Conservation (phyloP, 2,888 invertebrate genomes). For the Iphiclides podalirius region DNA sequence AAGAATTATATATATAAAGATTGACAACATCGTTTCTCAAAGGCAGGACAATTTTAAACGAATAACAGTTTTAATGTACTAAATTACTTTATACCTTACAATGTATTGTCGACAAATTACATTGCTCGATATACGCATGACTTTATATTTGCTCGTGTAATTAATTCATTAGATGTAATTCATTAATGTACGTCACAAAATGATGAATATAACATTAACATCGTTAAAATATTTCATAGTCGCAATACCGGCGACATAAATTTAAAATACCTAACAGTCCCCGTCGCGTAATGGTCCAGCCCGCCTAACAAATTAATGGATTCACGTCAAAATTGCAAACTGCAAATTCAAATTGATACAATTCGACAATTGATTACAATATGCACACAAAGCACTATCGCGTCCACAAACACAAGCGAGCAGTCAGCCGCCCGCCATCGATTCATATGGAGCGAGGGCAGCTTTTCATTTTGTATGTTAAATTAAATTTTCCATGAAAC, state of each 20-base stretch:
- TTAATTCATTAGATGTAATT: constrained; percentile 25
- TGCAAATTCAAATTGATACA: constrained; percentile 71
- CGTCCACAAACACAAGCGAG: constrained; percentile 73
- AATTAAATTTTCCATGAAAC: constrained; percentile 80
- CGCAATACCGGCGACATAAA: constrained; percentile 19
- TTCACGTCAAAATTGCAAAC: constrained; percentile 73
- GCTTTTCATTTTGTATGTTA: constrained; percentile 79
- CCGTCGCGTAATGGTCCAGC: constrained; percentile 41
- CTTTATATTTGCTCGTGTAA: neutral
- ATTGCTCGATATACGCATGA: too few relatives aligned
- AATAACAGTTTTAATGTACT: too few relatives aligned
- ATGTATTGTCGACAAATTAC: too few relatives aligned
- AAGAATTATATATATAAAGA: too few relatives aligned
- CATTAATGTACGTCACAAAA: constrained; percentile 26
- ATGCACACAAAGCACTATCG: constrained; percentile 71
- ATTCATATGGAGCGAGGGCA: constrained; percentile 72
- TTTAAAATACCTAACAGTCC: constrained; percentile 24
- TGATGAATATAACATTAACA: constrained; percentile 11
- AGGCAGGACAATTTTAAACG: too few relatives aligned
- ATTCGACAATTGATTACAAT: constrained; percentile 77
- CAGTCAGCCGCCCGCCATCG: constrained; percentile 68
- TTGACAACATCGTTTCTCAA: too few relatives aligned
- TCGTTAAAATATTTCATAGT: constrained; percentile 9
- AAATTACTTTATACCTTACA: too few relatives aligned
- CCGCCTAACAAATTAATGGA: constrained; percentile 63